phyloP scores from a whole-genome alignment of 2,797 vertebrate genomes.

The Dipus sagitta region DNA sequence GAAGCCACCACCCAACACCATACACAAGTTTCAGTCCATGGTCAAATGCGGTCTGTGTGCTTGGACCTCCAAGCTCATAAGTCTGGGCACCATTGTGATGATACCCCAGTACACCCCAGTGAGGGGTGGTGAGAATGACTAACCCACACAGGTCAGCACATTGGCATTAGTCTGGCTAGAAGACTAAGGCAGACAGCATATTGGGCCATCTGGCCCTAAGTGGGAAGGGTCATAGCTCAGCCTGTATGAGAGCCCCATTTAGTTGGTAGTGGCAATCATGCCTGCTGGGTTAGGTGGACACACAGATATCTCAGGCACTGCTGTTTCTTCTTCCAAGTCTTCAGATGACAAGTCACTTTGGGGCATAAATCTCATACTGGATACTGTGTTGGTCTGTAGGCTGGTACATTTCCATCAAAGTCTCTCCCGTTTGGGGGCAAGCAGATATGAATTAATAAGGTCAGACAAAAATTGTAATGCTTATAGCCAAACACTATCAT shows the following conservation, averaged over 20 bases:
- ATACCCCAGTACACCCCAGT: not conserved
- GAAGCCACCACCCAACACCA: not conserved
- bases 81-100: not conserved
- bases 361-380: not conserved
- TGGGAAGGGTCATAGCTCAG: not conserved
- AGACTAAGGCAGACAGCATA: not conserved
- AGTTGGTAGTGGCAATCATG: not conserved
- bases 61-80: not conserved
- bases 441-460: constrained; percentile 58
- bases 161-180: not conserved
- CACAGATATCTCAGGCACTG: not conserved
- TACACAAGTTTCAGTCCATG: constrained; percentile 11
- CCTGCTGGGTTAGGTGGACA: not conserved
- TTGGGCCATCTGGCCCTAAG: not conserved
- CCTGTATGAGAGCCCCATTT: not conserved
- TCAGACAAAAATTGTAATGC: constrained; percentile 31
- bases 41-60: not conserved
- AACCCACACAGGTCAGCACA: not conserved
- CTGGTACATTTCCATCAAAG: not conserved
- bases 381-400: not conserved
- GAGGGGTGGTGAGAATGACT: not conserved
- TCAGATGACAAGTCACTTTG: not conserved
- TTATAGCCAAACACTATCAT: constrained; percentile 40
- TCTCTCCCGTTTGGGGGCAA: not conserved
- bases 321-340: not conserved